Percentiles rank a stretch among this genome's conserved stretches.
Evolutionary conservation across 64 coral and sea anemone genomes (phyloP).

Genomic region (Trachythela sp.): DNA sequence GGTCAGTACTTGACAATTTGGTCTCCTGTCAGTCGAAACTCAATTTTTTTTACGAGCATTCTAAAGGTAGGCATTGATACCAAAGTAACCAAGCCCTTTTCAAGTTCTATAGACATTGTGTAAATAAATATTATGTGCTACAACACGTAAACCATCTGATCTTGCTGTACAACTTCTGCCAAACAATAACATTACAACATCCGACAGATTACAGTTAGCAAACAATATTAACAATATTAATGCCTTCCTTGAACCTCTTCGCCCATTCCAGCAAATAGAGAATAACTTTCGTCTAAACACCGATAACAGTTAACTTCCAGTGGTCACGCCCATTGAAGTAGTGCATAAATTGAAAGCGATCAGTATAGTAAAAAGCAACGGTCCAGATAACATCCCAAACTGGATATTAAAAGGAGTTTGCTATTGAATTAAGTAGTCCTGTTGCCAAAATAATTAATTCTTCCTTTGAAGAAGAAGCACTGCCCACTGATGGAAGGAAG

Average conservation of each 20-base stretch:
- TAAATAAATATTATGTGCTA: constrained; percentile 41
- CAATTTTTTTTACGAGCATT: neutral
- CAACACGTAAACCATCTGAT: constrained; percentile 28
- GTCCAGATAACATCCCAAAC: constrained; percentile 49
- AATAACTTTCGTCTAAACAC: constrained; percentile 26
- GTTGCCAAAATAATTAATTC: constrained; percentile 40
- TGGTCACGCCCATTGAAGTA: constrained; percentile 1
- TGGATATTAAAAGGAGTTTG: constrained; percentile 48
- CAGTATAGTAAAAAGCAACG: constrained; percentile 22
- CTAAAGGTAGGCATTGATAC: constrained; percentile 19
- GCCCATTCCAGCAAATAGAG: constrained; percentile 26
- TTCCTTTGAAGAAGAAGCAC: constrained; percentile 16
- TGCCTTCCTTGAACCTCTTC: constrained; percentile 43
- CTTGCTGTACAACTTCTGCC: neutral
- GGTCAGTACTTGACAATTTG: no score
- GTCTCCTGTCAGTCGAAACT: no score
- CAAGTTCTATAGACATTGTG: constrained; percentile 34
- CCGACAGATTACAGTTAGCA: constrained; percentile 35
- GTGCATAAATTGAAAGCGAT: neutral
- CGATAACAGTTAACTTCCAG: neutral
- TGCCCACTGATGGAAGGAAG: constrained; percentile 47
- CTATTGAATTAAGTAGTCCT: constrained; percentile 30
- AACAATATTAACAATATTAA: constrained; percentile 56
- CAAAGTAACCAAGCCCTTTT: constrained; percentile 19
- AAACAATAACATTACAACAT: constrained; percentile 25